Evolutionary conservation across 2,888 invertebrate species (phyloP).

Genomic region (Cordilura impudica): DNA sequence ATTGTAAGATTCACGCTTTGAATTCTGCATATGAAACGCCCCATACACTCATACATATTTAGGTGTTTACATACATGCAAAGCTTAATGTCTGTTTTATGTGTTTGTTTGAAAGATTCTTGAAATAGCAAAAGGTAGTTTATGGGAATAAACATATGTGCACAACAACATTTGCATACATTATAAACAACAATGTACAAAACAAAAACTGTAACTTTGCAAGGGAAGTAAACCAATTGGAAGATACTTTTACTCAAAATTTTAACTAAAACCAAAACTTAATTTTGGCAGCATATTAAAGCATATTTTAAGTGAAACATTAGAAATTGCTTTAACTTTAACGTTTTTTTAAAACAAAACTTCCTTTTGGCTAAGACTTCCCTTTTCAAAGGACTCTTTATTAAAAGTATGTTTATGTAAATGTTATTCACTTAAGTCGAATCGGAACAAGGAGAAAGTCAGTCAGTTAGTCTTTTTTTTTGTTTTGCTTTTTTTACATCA

Average conservation of each 20-base stretch:
- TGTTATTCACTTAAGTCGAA: neutral
- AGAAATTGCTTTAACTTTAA: neutral
- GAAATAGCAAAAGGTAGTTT: neutral
- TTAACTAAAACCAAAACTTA: neutral
- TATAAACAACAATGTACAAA: neutral
- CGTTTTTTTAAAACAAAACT: too few species aligned
- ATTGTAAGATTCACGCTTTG: too few species aligned
- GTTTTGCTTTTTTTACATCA: neutral
- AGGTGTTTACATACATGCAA: neutral
- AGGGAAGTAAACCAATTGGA: neutral
- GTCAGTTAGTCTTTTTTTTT: neutral
- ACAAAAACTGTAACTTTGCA: neutral
- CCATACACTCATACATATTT: too few species aligned
- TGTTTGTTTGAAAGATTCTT: neutral
- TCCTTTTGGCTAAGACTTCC: neutral
- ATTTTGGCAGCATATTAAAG: too few species aligned
- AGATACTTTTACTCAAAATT: neutral
- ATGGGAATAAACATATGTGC: slow-evolving; percentile 14
- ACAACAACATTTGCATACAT: slow-evolving; percentile 27
- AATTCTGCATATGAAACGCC: too few species aligned
- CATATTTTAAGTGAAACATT: neutral
- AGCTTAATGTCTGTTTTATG: neutral
- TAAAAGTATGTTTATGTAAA: neutral
- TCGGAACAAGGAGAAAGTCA: neutral
- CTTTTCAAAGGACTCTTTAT: neutral